These are phyloP conservation scores for Aphelenchoides fujianensis DNA, from an alignment of 1,140 invertebrate species.

Conservation along the genomic window DNA sequence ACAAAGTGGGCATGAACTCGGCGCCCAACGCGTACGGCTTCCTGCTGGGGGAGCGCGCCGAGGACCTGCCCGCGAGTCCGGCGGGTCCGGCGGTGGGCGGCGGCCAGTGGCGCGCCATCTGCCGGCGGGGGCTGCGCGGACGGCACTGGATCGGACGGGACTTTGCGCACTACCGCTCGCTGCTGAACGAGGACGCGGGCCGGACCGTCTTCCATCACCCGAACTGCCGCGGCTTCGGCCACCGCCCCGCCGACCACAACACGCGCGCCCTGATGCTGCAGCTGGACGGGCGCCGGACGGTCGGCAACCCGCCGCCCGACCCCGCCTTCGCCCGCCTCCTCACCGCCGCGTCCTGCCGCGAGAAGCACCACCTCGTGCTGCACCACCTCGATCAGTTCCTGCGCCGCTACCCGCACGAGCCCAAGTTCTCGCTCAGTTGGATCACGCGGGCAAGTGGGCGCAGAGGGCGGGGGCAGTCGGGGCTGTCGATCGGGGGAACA, in stretches of 20 bases:
- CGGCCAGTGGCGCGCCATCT: not conserved
- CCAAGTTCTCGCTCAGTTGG: not conserved
- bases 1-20: conserved; percentile 7
- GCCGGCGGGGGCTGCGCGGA: not conserved
- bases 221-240: conserved; percentile 1
- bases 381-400: not conserved
- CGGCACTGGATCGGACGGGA: not conserved
- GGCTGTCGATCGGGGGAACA: no score
- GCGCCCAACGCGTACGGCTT: not conserved
- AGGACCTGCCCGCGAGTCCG: conserved; percentile 1
- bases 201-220: not conserved
- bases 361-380: not conserved
- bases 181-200: no score
- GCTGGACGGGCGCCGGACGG: not conserved
- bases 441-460: no score
- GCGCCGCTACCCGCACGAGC: not conserved
- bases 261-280: not conserved
- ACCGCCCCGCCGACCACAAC: not conserved
- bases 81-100: not conserved
- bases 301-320: no score
- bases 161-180: not conserved
- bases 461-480: no score
- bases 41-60: not conserved
- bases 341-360: not conserved
- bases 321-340: not conserved